Base-by-base conservation (phyloP, 2,797 vertebrate genomes). In the Choloepus didactylus region DNA sequence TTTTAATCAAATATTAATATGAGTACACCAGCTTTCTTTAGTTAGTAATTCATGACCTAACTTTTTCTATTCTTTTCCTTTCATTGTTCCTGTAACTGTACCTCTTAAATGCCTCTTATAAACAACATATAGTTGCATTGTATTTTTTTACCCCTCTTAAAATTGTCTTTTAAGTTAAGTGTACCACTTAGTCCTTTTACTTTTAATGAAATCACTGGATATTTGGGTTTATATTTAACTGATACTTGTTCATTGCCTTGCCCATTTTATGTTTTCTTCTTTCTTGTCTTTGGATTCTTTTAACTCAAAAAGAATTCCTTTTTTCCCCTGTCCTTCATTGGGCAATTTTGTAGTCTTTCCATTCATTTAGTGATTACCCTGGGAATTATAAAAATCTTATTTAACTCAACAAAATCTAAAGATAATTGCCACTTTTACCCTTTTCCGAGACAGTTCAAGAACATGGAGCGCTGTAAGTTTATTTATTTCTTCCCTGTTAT, bases 241-340 rank as follows among this genome's bases (percentile, higher is more conserved):
- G 27, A 2, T 54, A 12, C 21, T 93, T 49, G 18, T 62, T 51
- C 21, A 41, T 64, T 73, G 19, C 62, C 15, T 12, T 64, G 62
- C 41, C 49, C n/a, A 27, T 54, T 84, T 6, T n/a, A 27, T 75
- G 12, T 44, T 66, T 72, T 89, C 12, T 70, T 89, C n/a, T 62
- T 35, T 51, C 41, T 80, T 81, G 25, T 46, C 49, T 87, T 49
- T 94, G 80, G 46, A 86, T 35, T 90, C 23, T 79, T 86, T 86
- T 62, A 21, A 60, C n/a, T 85, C 31, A 27, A 73, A 60, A 69
- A 87, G 15, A 82, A 69, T 69, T 87, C 23, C 10, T 49, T 51
- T 62, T 49, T 51, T 62, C 21, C 10, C 8, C 27, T 29, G 23
- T 46, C 21, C 29, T 64, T 46, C 23, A 64, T 94, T 85, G 44